Conservation (phyloP, 2,113 vertebrate genomes). For the Heptranchias perlo region DNA sequence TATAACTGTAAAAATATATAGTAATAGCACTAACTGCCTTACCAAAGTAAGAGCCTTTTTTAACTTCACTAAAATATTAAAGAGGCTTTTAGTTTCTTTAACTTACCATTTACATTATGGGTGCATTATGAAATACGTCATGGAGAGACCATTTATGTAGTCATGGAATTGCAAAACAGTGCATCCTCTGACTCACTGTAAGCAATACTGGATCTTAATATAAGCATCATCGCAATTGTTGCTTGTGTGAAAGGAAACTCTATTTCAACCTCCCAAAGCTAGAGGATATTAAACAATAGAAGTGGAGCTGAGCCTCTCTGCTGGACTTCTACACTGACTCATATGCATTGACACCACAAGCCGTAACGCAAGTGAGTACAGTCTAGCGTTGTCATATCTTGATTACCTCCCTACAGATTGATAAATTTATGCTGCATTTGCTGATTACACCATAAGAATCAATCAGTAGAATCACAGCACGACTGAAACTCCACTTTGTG, state of each 20-base stretch:
- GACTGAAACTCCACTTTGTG: conserved; percentile 24
- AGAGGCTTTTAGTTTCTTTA: neutral
- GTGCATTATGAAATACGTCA: neutral
- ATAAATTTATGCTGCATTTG: conserved; percentile 30
- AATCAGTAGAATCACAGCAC: conserved; percentile 4
- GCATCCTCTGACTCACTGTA: neutral
- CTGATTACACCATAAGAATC: conserved; percentile 20
- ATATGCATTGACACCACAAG: conserved; percentile 15
- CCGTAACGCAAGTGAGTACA: neutral
- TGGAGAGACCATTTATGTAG: neutral
- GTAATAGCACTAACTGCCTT: neutral
- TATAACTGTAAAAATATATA: neutral
- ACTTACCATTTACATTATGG: neutral
- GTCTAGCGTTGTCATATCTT: conserved; percentile 31
- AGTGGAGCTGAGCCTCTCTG: conserved; percentile 21
- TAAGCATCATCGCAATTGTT: conserved; percentile 27
- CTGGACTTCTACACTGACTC: neutral
- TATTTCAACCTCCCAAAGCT: conserved; percentile 30
- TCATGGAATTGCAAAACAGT: neutral
- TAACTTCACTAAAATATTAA: neutral
- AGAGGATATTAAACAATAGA: conserved; percentile 28
- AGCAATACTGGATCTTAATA: neutral
- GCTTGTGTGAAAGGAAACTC: conserved; percentile 24
- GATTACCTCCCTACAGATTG: conserved; percentile 32
- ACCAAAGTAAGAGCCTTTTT: neutral